Conservation (phyloP, 2,113 vertebrate genomes). For the Ceyx cyanopectus region DNA sequence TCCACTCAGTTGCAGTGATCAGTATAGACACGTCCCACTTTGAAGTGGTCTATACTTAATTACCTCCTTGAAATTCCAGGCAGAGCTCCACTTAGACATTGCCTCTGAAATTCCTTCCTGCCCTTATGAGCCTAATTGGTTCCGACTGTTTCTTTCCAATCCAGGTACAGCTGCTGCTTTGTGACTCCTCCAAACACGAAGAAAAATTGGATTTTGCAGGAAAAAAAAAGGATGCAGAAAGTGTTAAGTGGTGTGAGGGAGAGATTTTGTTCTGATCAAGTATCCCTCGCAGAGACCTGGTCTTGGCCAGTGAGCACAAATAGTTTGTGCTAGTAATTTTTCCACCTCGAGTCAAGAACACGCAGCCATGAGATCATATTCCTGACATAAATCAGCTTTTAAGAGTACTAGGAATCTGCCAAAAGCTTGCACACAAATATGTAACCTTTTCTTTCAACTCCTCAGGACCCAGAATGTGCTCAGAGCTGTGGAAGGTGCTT, state of each 20-base stretch:
- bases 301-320: background rate
- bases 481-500: background rate
- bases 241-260: background rate
- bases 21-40: conserved; percentile 43
- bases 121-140: conserved; percentile 51
- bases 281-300: background rate
- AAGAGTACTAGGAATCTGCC: background rate
- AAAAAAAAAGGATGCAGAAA: background rate
- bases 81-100: conserved; percentile 53
- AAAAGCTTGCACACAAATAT: background rate
- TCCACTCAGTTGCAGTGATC: conserved; percentile 4
- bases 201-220: background rate
- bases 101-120: conserved; percentile 54
- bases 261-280: background rate
- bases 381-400: background rate
- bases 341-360: background rate
- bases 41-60: conserved; percentile 54
- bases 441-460: background rate
- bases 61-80: conserved; percentile 60
- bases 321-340: background rate
- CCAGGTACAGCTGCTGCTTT: conserved; percentile 43
- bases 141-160: conserved; percentile 36
- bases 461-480: too few species aligned
- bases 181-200: conserved; percentile 48
- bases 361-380: background rate